Base-by-base conservation (phyloP, 2,113 vertebrate genomes). In the Gallinago jamesoni region DNA sequence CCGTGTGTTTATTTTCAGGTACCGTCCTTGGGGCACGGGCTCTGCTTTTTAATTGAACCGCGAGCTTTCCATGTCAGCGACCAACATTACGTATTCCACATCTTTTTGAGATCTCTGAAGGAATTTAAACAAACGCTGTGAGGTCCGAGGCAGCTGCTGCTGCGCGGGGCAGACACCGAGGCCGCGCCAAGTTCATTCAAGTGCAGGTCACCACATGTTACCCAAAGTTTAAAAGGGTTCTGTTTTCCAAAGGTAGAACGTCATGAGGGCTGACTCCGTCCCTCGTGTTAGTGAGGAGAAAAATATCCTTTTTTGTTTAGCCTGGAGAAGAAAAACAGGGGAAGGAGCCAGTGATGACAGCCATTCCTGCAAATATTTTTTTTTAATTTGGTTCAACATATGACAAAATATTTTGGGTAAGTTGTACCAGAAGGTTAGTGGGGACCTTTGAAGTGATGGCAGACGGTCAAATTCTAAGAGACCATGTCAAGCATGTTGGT, bases 81-180 rank as follows among this genome's bases (percentile, higher is more conserved):
- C 52, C 94, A 86, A 47, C 39, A 28, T 89, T 84, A 87, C 80
- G 22, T 94, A 68, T 81, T 92, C 76, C 39, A 28, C 48, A 57
- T 62, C 87, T 92, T 86, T 30, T 88, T 81, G 67, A 92, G 74
- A 74, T 68, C 76, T 84, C 47, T 35, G 56, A 48, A 96, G 63
- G 66, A 95, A 87, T 93, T 90, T 84, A 97, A 96, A 96, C 94
- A 95, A 96, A 96, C 0, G 1, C 87, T 95, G 87, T 95, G 95
- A 94, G 95, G 96, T 93, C 94, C 73, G 64, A 73, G 74, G n/a
- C 72, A 70, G 90, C 87, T 89, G 87, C 84, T 81, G 62, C 50
- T 90, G 16, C 11, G 39, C 25, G 33, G 67, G 69, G 41, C 70
- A 95, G 74, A 74, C 70, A 75, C 0, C 35, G 69, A 84, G 78